Evolutionary conservation across 2,797 vertebrate genomes (phyloP), one percentile per base, ranked within the genome.

Genomic region (Anableps anableps): DNA sequence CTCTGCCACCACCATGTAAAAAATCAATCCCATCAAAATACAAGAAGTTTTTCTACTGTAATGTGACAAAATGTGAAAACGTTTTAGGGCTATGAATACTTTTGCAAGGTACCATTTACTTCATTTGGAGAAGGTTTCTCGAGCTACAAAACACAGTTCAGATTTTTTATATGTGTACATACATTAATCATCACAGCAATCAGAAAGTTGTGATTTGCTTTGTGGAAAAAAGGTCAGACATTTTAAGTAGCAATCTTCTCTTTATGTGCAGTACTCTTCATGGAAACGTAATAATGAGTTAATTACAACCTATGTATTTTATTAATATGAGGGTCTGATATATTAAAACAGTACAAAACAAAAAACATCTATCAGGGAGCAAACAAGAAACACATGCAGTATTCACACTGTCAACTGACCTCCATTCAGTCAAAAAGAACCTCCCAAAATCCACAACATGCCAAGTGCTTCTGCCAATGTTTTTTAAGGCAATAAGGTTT

Each of bases 381-480:
- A 55, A 0, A 48, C 79, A 14, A 71, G 71, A 62, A 68, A n/a
- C 31, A 21, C 71, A 6, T 64, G 45, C 55, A 74, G 77, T 83
- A 53, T 80, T 77, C 29, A 38, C 64, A 0, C 43, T 50, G 45
- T 78, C 47, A 75, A 4, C 23, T 38, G 36, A 75, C 68, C 74
- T 38, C 6, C 75, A 48, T 75, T 72, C 14, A 70, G 68, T 78
- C 76, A 85, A 31, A 81, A 38, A 76, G 62, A 16, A 80, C 71
- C 78, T 87, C 74, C 68, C 60, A 75, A 85, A 23, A 81, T 48
- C 62, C 76, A 64, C 78, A 78, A 85, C 74, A 91, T 93, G 92
- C 91, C 93, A 94, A 95, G 87, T 91, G 86, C 91, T 91, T 87
- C 88, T 93, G 94, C 94, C 94, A 95, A 95, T 90, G 79, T 71